phyloP scores from a whole-genome alignment of 2,888 invertebrate genomes.

The Stegana nigrithorax region DNA sequence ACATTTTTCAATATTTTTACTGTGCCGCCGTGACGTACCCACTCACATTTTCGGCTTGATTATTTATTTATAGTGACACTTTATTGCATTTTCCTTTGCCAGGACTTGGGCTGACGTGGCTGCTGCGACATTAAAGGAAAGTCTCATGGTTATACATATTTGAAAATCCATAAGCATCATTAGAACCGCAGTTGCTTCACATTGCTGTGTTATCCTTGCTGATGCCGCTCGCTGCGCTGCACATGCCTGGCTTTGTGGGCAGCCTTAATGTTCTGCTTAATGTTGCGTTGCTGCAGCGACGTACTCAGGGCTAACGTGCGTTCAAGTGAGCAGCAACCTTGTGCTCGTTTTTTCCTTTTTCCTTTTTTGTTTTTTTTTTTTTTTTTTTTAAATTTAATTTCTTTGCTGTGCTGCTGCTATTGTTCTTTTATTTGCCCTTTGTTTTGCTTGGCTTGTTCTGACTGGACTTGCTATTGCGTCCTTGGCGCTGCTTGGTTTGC shows the following conservation, averaged over 20 bases:
- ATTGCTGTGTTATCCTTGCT: conserved; percentile 37
- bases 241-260: conserved; percentile 10
- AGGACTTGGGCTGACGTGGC: conserved; percentile 32
- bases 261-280: conserved; percentile 50
- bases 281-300: conserved; percentile 48
- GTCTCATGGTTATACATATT: background rate
- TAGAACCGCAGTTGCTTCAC: background rate
- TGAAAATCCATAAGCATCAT: conserved; percentile 13
- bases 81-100: conserved; percentile 43
- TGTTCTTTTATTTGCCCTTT: background rate
- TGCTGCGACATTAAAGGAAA: conserved; percentile 46
- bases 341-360: conserved; percentile 35
- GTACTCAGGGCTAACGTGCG: background rate
- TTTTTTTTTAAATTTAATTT: background rate
- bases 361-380: conserved; percentile 47
- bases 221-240: background rate
- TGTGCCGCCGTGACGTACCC: conserved; percentile 11
- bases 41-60: conserved; percentile 46
- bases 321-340: background rate
- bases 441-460: conserved; percentile 1
- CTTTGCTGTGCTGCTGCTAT: background rate
- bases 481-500: background rate
- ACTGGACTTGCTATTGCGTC: background rate
- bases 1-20: conserved; percentile 59
- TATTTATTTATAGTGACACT: conserved; percentile 60